Evolutionary conservation across 2,888 invertebrate species (phyloP).

Genomic region (Melitaea athalia): DNA sequence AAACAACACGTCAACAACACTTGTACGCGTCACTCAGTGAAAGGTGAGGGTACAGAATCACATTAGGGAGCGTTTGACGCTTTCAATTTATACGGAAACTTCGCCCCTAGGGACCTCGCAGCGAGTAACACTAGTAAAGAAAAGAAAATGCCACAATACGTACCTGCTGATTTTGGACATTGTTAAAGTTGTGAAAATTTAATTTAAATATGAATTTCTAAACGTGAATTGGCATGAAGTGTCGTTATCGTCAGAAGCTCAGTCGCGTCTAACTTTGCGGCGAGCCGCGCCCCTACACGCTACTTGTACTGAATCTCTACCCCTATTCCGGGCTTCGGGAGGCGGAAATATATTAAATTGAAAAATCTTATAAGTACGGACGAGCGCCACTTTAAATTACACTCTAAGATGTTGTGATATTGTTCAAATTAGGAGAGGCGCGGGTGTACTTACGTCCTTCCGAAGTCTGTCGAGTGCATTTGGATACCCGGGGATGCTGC

Average conservation of each 20-base stretch:
- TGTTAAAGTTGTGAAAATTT: conserved; percentile 40
- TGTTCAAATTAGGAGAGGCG: conserved; percentile 44
- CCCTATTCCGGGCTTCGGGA: conserved; percentile 79
- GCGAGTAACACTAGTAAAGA: conserved; percentile 35
- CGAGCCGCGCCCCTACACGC: conserved; percentile 82
- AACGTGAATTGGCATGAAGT: conserved; percentile 60
- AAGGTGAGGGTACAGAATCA: conserved; percentile 62
- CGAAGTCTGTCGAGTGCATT: conserved; percentile 77
- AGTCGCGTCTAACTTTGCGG: conserved; percentile 82
- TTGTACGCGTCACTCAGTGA: conserved; percentile 64
- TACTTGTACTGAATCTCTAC: conserved; percentile 82
- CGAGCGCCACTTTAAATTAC: conserved; percentile 36
- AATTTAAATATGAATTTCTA: conserved; percentile 43
- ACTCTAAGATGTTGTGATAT: conserved; percentile 42
- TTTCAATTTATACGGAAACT: conserved; percentile 65
- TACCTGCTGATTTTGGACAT: conserved; percentile 51
- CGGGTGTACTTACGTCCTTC: conserved; percentile 54
- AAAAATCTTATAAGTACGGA: conserved; percentile 49
- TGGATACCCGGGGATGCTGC: conserved; percentile 83
- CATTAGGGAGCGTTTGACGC: conserved; percentile 63
- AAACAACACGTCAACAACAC: conserved; percentile 76
- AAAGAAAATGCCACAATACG: conserved; percentile 45
- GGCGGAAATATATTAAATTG: conserved; percentile 52
- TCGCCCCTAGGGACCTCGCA: conserved; percentile 34
- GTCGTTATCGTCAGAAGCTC: conserved; percentile 74